Conservation (phyloP, 1,140 invertebrate genomes). For the Euwallacea similis region DNA sequence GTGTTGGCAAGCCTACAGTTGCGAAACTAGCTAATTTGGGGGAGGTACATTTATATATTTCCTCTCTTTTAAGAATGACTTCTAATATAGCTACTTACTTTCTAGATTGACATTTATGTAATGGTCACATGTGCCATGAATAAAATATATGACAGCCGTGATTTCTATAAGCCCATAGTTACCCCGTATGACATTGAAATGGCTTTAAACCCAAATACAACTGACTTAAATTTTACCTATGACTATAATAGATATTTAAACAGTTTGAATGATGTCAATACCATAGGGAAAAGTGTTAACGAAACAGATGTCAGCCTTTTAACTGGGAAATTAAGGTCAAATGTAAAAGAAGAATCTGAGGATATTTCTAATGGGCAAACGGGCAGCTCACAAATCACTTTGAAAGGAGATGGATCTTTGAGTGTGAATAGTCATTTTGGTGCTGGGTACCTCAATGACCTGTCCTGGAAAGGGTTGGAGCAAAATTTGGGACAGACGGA, state of each 20-base stretch:
- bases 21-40: slow-evolving; percentile 92
- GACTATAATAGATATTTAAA: slow-evolving; percentile 56
- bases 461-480: slow-evolving; percentile 75
- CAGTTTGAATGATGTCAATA: slow-evolving; percentile 48
- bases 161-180: slow-evolving; percentile 87
- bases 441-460: slow-evolving; percentile 61
- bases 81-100: slow-evolving; percentile 36
- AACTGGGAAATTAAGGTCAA: slow-evolving; percentile 63
- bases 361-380: background rate
- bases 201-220: slow-evolving; percentile 69
- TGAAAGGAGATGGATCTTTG: slow-evolving; percentile 53
- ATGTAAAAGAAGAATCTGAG: slow-evolving; percentile 42
- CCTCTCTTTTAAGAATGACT: background rate
- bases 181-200: slow-evolving; percentile 93
- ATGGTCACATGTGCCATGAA: slow-evolving; percentile 89
- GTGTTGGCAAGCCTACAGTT: slow-evolving; percentile 89
- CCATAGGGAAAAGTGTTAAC: slow-evolving; percentile 33
- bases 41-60: slow-evolving; percentile 61
- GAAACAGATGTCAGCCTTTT: slow-evolving; percentile 69
- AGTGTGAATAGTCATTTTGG: slow-evolving; percentile 58
- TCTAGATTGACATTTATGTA: slow-evolving; percentile 87
- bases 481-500: slow-evolving; percentile 69
- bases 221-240: slow-evolving; percentile 48
- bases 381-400: slow-evolving; percentile 46
- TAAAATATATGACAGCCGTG: slow-evolving; percentile 77